Conservation (phyloP, 1,140 invertebrate species). For the Cylas formicarius region DNA sequence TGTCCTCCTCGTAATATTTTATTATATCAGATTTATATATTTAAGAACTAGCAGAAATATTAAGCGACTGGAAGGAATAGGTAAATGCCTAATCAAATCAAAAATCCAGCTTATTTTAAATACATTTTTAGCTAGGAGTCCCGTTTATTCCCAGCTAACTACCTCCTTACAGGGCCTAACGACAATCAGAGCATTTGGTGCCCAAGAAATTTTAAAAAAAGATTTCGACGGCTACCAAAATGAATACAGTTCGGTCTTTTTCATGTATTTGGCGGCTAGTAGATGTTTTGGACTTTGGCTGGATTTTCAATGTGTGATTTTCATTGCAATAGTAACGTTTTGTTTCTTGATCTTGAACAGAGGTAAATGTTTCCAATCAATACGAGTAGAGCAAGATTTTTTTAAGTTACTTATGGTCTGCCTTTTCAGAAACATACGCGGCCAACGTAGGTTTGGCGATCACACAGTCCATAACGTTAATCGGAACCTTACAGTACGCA, state of each 20-base stretch:
- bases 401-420: conserved; percentile 1
- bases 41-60: conserved; percentile 69
- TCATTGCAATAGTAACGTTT: conserved; percentile 49
- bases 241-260: conserved; percentile 56
- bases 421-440: conserved; percentile 37
- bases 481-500: conserved; percentile 74
- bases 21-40: conserved; percentile 63
- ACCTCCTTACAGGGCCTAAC: conserved; percentile 69
- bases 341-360: conserved; percentile 46
- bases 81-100: conserved; percentile 48
- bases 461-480: conserved; percentile 68
- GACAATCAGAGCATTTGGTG: conserved; percentile 68
- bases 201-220: conserved; percentile 58
- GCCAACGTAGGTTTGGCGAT: conserved; percentile 72
- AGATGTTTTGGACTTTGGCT: conserved; percentile 51
- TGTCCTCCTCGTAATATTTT: conserved; percentile 53
- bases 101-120: too few species aligned
- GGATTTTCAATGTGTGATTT: conserved; percentile 63
- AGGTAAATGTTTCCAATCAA: conserved; percentile 30
- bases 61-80: conserved; percentile 73
- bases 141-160: conserved; percentile 75
- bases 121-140: conserved; percentile 57
- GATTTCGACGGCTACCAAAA: conserved; percentile 57
- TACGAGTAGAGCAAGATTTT: background rate
- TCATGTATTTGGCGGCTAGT: conserved; percentile 57